Evolutionary conservation across 2,888 invertebrate genomes (phyloP).

Genomic region (Deilephila elpenor): DNA sequence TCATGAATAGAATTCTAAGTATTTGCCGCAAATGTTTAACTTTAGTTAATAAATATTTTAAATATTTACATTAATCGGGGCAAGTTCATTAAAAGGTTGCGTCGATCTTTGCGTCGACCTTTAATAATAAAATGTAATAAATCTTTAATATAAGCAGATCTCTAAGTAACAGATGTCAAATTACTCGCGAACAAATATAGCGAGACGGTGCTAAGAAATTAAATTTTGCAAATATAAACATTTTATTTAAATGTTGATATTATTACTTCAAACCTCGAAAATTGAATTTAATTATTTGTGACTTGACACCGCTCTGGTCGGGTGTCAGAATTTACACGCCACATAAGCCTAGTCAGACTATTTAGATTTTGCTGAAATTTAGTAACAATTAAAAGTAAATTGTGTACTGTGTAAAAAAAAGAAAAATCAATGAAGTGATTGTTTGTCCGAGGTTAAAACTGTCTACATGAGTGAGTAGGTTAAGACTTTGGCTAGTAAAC

Average conservation of each 20-base stretch:
- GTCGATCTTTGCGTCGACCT: background rate
- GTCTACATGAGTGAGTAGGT: too few relatives aligned
- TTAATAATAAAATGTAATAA: constrained; percentile 17
- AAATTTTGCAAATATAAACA: background rate
- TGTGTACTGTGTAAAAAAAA: background rate
- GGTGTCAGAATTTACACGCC: background rate
- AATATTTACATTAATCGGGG: background rate
- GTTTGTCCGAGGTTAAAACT: too few relatives aligned
- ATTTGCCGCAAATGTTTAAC: background rate
- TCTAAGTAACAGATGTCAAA: constrained; percentile 1
- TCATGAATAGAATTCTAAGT: too few relatives aligned
- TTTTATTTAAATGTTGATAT: background rate
- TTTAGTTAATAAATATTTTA: background rate
- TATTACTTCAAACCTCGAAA: background rate
- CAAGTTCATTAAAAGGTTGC: background rate
- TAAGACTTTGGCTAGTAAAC: too few relatives aligned
- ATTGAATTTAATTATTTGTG: background rate
- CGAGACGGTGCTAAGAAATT: background rate
- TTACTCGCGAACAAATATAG: background rate
- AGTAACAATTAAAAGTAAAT: background rate
- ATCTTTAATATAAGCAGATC: background rate
- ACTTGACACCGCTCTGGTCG: background rate
- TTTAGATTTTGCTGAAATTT: background rate
- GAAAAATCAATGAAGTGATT: too few relatives aligned
- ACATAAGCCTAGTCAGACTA: background rate